Evolutionary conservation across 2,797 vertebrate genomes (phyloP).

Genomic region (Helicolenus hilgendorfi): DNA sequence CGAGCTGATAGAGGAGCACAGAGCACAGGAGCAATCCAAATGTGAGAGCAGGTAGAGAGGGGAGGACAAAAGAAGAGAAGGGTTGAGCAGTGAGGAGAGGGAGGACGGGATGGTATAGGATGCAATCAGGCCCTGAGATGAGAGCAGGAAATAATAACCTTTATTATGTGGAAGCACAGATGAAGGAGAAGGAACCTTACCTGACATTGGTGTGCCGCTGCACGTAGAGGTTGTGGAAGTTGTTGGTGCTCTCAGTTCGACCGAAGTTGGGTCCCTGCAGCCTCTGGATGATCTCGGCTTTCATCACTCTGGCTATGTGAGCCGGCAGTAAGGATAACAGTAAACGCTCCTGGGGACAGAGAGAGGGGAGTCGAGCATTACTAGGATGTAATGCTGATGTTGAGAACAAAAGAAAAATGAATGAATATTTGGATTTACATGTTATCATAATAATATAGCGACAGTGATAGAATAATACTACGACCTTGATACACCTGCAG

Average conservation of each 20-base stretch:
- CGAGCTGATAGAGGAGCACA: background rate
- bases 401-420: background rate
- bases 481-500: background rate
- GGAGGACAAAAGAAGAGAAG: constrained; percentile 11
- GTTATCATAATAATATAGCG: background rate
- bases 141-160: constrained; percentile 44
- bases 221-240: constrained; percentile 99
- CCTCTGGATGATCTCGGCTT: constrained; percentile 98
- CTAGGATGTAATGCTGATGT: too few relatives aligned
- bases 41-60: constrained; percentile 7
- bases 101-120: background rate
- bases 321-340: constrained; percentile 96
- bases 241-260: constrained; percentile 97
- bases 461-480: background rate
- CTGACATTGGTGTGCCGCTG: constrained; percentile 99
- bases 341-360: constrained; percentile 93
- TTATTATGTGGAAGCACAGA: background rate
- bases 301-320: constrained; percentile 98
- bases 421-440: background rate
- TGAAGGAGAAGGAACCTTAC: constrained; percentile 71
- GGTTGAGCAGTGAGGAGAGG: background rate
- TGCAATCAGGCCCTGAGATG: background rate
- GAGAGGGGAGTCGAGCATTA: background rate
- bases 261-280: constrained; percentile 97
- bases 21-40: constrained; percentile 20